Evolutionary conservation across 2,113 vertebrate species (phyloP).

Genomic region (Hystrix cristata): DNA sequence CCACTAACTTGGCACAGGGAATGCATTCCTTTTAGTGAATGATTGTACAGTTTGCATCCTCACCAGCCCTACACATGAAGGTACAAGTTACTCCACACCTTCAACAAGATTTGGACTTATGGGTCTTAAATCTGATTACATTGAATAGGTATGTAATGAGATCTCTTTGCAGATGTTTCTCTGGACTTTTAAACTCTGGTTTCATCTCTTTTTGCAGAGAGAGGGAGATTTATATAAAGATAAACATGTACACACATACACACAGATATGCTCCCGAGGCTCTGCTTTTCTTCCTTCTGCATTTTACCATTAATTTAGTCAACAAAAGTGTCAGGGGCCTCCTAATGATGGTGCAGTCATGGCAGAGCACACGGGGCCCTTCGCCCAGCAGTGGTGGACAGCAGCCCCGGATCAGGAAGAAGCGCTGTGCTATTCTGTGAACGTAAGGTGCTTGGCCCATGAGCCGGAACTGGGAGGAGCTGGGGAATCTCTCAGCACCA

Average conservation of each 20-base stretch:
- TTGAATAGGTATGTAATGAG: background rate
- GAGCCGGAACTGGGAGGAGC: background rate
- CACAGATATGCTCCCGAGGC: background rate
- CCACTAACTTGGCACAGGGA: background rate
- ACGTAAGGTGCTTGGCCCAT: background rate
- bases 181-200: background rate
- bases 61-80: background rate
- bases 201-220: background rate
- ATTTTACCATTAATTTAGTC: background rate
- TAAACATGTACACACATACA: background rate
- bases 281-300: background rate
- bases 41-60: background rate
- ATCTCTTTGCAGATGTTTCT: background rate
- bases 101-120: background rate
- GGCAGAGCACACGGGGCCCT: too few species aligned
- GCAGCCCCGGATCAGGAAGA: background rate
- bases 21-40: background rate
- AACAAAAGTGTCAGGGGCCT: background rate
- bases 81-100: background rate
- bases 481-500: background rate
- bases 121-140: background rate
- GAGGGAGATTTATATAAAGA: background rate
- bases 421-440: background rate
- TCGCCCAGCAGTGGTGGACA: too few species aligned
- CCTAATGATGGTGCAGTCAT: background rate